Conservation (phyloP, 2,888 invertebrate genomes). For the Sialis lutaria region DNA sequence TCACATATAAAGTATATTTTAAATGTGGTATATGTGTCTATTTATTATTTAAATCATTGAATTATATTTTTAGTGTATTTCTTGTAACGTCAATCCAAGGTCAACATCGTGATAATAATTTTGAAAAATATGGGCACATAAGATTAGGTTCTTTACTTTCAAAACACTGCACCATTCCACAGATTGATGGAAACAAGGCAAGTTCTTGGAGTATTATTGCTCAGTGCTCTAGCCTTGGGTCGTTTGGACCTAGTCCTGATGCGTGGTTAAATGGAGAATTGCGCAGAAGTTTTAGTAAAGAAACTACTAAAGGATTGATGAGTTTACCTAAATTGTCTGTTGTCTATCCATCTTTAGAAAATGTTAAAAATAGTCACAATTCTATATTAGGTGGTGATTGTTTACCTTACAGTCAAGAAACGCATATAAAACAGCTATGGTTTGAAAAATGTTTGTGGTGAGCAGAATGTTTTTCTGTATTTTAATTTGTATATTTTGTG, state of each 20-base stretch:
- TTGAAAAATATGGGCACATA: slow-evolving; percentile 25
- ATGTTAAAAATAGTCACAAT: slow-evolving; percentile 73
- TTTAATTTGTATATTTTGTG: slow-evolving; percentile 3
- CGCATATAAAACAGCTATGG: slow-evolving; percentile 74
- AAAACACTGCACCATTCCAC: slow-evolving; percentile 37
- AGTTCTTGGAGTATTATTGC: slow-evolving; percentile 52
- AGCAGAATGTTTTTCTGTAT: slow-evolving; percentile 20
- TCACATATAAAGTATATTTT: slow-evolving; percentile 52
- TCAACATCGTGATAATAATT: slow-evolving; percentile 39
- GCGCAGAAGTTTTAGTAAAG: slow-evolving; percentile 38
- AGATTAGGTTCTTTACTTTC: slow-evolving; percentile 32
- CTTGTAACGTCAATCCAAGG: slow-evolving; percentile 78
- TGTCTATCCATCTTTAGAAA: slow-evolving; percentile 64
- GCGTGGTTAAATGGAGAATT: slow-evolving; percentile 68
- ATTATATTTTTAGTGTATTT: slow-evolving; percentile 45
- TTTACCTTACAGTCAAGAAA: slow-evolving; percentile 64
- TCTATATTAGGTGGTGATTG: slow-evolving; percentile 74
- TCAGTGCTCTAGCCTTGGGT: slow-evolving; percentile 86
- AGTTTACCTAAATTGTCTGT: slow-evolving; percentile 36
- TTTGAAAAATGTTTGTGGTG: slow-evolving; percentile 58
- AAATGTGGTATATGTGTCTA: neutral
- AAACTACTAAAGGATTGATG: slow-evolving; percentile 32
- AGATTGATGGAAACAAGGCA: slow-evolving; percentile 28
- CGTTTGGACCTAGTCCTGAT: slow-evolving; percentile 50
- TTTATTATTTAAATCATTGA: neutral